Evolutionary conservation across 2,797 vertebrate species (phyloP).

Genomic region (Fistularia tabacaria): DNA sequence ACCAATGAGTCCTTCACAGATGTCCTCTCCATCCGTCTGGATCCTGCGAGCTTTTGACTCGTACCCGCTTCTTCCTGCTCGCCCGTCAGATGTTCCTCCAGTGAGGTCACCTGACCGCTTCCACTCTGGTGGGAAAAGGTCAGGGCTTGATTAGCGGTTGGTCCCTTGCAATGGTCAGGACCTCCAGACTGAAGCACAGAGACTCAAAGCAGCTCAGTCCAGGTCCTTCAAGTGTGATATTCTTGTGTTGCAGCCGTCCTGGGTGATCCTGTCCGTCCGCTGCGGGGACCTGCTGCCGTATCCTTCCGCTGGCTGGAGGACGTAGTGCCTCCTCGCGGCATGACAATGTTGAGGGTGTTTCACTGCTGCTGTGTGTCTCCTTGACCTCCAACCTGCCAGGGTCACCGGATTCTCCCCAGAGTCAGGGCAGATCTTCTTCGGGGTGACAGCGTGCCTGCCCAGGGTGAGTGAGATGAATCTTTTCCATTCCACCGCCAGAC

Average conservation of each 20-base stretch:
- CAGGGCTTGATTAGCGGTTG: no score
- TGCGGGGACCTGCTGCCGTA: constrained; percentile 95
- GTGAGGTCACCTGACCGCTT: no score
- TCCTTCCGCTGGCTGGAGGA: constrained; percentile 52
- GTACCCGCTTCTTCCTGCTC: no score
- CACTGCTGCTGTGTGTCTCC: constrained; percentile 10
- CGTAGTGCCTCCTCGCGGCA: not conserved
- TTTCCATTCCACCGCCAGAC: no score
- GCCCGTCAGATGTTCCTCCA: no score
- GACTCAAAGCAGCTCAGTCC: not conserved
- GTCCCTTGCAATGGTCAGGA: no score
- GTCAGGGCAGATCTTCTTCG: constrained; percentile 92
- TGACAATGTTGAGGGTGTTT: not conserved
- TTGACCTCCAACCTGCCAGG: constrained; percentile 77
- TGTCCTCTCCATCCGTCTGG: no score
- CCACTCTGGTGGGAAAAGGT: no score
- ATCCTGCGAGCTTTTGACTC: no score
- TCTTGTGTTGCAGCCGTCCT: constrained; percentile 85
- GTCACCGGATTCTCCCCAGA: constrained; percentile 98
- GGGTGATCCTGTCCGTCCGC: constrained; percentile 92
- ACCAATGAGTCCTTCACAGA: no score
- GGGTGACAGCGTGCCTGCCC: constrained; percentile 91
- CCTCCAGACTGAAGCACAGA: no score
- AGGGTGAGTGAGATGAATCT: constrained; percentile 74
- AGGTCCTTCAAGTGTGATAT: constrained; percentile 1